Percentiles rank a stretch among this genome's conserved stretches.
These are phyloP conservation scores for Bicyclus anynana DNA, from an alignment of 1,140 invertebrate genomes.

Conservation along the genomic window DNA sequence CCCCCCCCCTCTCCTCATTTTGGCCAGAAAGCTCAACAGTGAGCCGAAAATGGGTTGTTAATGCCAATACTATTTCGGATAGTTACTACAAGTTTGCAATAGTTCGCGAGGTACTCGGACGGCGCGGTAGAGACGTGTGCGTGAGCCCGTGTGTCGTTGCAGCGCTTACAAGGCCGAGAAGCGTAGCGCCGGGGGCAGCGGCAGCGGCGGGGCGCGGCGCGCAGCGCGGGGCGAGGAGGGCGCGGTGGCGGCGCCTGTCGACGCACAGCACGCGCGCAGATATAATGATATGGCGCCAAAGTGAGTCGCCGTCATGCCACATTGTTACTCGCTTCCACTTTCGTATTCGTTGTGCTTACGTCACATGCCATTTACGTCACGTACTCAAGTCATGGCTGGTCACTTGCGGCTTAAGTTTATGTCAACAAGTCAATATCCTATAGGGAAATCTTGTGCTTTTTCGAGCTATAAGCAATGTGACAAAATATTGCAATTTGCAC, in stretches of 20 bases:
- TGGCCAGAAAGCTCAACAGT: no score
- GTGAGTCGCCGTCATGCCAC: constrained; percentile 76
- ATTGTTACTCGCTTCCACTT: neutral
- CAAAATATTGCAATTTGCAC: no score
- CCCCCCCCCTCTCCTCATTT: no score
- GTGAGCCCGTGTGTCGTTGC: constrained; percentile 8
- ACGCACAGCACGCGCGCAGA: constrained; percentile 76
- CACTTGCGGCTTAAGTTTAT: no score
- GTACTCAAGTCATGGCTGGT: no score
- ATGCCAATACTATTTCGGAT: no score
- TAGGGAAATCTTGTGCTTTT: no score
- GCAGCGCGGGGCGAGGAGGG: constrained; percentile 32
- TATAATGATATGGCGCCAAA: constrained; percentile 88
- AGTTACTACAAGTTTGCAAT: neutral
- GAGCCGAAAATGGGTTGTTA: no score
- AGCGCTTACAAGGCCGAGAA: constrained; percentile 66
- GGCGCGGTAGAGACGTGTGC: neutral
- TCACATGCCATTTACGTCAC: no score
- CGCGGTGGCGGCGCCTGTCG: constrained; percentile 66
- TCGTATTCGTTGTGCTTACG: no score
- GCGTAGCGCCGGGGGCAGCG: constrained; percentile 20
- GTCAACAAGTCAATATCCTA: no score
- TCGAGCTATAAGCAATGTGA: no score
- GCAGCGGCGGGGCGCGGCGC: constrained; percentile 29
- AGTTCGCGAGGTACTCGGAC: neutral